phyloP scores from a whole-genome alignment of 64 coral and sea anemone genomes.

The Acropora tenuis region DNA sequence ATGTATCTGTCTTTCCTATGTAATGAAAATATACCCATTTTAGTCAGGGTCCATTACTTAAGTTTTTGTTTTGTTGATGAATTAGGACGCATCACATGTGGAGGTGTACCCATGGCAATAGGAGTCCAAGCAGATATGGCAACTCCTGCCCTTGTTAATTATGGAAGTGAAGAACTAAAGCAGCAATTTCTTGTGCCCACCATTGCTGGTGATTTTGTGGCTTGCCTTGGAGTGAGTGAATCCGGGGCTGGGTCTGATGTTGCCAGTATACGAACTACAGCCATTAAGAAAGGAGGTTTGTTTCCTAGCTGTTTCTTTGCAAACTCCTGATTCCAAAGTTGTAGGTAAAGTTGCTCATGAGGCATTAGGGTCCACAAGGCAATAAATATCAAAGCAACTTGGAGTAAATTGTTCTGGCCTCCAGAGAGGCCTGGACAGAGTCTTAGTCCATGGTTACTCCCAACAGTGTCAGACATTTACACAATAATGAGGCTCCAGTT shows the following conservation, averaged over 20 bases:
- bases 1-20: too few species aligned
- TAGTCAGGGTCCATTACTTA: too few species aligned
- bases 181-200: conserved; percentile 84
- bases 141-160: conserved; percentile 84
- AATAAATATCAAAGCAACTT: too few species aligned
- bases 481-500: too few species aligned
- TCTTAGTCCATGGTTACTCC: too few species aligned
- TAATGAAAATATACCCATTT: too few species aligned
- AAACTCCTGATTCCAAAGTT: too few species aligned
- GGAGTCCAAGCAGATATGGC: conserved; percentile 96
- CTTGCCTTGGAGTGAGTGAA: conserved; percentile 94
- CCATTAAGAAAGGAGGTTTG: conserved; percentile 97
- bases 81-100: conserved; percentile 88
- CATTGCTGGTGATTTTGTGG: conserved; percentile 91
- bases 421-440: too few species aligned
- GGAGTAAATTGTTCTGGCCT: too few species aligned
- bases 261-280: conserved; percentile 90
- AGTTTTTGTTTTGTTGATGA: background rate
- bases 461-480: too few species aligned
- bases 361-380: too few species aligned
- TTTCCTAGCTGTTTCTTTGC: conserved; percentile 25
- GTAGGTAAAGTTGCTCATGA: too few species aligned
- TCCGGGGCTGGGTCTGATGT: conserved; percentile 93
- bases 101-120: conserved; percentile 95
- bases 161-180: conserved; percentile 84